Percentiles rank a stretch among this genome's conserved stretches.
These are phyloP conservation scores for Molorchus minor DNA, from an alignment of 2,888 invertebrate species.

Conservation along the genomic window DNA sequence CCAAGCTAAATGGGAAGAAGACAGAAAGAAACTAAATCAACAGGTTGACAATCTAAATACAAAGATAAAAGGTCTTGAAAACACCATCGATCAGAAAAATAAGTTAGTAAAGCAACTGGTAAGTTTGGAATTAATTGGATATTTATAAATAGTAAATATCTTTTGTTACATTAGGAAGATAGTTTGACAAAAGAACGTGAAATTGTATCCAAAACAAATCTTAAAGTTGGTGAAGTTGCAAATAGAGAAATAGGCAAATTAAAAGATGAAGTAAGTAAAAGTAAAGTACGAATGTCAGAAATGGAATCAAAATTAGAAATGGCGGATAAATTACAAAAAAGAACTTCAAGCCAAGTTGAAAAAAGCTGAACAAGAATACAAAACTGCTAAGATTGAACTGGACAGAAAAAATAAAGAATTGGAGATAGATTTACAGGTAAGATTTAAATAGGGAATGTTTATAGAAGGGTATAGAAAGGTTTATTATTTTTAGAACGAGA, in stretches of 20 bases:
- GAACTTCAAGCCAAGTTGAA: conserved; percentile 65
- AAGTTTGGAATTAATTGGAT: conserved; percentile 44
- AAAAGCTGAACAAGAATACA: conserved; percentile 71
- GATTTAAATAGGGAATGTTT: conserved; percentile 5
- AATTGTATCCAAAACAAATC: conserved; percentile 55
- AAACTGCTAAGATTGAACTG: conserved; percentile 71
- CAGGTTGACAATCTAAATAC: conserved; percentile 68
- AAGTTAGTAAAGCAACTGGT: conserved; percentile 72
- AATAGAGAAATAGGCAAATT: conserved; percentile 53
- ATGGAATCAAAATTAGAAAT: conserved; percentile 58
- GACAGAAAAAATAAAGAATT: conserved; percentile 66
- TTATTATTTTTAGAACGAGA: conserved; percentile 65
- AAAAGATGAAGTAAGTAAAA: conserved; percentile 55
- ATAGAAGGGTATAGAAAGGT: neutral
- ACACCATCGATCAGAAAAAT: conserved; percentile 68
- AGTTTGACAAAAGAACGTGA: conserved; percentile 65
- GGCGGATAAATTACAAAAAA: conserved; percentile 48
- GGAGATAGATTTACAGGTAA: conserved; percentile 56
- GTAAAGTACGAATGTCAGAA: conserved; percentile 51
- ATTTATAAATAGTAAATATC: conserved; percentile 14
- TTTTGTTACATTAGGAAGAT: conserved; percentile 58
- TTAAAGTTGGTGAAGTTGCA: conserved; percentile 51
- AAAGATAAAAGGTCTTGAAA: conserved; percentile 70
- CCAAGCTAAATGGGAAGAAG: conserved; percentile 65
- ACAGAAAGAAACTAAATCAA: conserved; percentile 62